phyloP scores from a whole-genome alignment of 2,888 invertebrate species.

The Neoitamus cyanurus region DNA sequence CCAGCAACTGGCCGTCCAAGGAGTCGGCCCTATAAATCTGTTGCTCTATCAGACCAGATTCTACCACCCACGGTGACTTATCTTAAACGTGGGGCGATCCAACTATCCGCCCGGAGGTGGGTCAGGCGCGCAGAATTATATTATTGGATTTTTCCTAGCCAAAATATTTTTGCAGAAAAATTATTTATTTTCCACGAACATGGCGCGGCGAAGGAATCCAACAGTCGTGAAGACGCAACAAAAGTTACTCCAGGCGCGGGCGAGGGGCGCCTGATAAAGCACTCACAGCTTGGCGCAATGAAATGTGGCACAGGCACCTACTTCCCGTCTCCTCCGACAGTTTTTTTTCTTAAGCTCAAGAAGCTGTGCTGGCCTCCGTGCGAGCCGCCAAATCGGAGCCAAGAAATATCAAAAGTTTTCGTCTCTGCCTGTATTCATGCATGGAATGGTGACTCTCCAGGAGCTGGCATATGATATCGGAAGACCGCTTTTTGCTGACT shows the following conservation, averaged over 20 bases:
- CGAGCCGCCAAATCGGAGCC: slow-evolving; percentile 44
- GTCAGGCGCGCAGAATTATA: neutral
- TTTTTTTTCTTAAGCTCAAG: slow-evolving; percentile 11
- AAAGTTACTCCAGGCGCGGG: neutral
- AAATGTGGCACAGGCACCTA: neutral
- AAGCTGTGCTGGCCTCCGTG: neutral
- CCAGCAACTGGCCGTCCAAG: slow-evolving; percentile 4
- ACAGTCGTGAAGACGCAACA: slow-evolving; percentile 8
- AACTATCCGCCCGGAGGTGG: neutral
- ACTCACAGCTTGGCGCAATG: neutral
- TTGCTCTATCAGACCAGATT: slow-evolving; percentile 28
- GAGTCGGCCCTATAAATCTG: slow-evolving; percentile 20
- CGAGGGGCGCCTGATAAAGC: neutral
- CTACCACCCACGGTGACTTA: slow-evolving; percentile 2
- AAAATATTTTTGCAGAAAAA: slow-evolving; percentile 16
- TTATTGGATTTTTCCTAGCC: slow-evolving; percentile 16
- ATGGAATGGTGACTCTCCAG: neutral
- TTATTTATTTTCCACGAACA: slow-evolving; percentile 11
- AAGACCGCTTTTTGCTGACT: neutral
- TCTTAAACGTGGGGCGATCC: neutral
- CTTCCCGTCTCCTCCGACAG: neutral
- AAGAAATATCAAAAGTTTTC: slow-evolving; percentile 45
- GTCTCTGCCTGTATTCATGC: slow-evolving; percentile 25
- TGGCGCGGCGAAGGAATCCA: neutral
- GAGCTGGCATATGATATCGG: slow-evolving; percentile 2